Conservation (phyloP, 2,113 vertebrate species). For the Peromyscus polionotus region DNA sequence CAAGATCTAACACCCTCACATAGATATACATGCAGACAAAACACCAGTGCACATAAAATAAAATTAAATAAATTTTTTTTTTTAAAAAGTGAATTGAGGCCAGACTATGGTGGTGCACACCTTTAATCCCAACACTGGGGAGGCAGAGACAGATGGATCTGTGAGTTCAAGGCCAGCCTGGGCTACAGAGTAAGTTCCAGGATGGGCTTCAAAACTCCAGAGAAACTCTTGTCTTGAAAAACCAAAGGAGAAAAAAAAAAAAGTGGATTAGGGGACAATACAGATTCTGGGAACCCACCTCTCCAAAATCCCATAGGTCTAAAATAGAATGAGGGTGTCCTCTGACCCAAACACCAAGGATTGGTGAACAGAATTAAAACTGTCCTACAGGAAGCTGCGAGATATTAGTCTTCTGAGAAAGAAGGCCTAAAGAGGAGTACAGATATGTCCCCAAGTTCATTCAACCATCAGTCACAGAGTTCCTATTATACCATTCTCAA, state of each 20-base stretch:
- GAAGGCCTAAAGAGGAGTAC: neutral
- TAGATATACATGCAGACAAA: no score
- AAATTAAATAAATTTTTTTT: no score
- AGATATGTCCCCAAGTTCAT: neutral
- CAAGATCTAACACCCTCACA: no score
- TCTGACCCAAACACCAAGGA: neutral
- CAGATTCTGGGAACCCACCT: neutral
- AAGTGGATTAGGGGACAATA: neutral
- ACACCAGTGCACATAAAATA: no score
- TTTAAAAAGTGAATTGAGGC: no score
- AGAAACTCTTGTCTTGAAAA: no score
- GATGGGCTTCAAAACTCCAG: no score
- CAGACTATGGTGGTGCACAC: no score
- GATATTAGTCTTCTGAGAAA: neutral
- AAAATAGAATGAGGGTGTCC: neutral
- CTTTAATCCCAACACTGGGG: no score
- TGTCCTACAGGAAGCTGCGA: neutral
- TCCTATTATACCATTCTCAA: neutral
- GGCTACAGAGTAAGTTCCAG: no score
- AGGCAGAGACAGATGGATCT: no score
- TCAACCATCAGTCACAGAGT: neutral
- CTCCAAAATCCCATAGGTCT: neutral
- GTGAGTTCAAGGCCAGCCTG: no score
- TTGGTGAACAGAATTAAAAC: neutral
- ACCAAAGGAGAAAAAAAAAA: neutral